Evolutionary conservation across 2,113 vertebrate species (phyloP), one percentile per base, ranked within the genome.

Genomic region (Vombatus ursinus): DNA sequence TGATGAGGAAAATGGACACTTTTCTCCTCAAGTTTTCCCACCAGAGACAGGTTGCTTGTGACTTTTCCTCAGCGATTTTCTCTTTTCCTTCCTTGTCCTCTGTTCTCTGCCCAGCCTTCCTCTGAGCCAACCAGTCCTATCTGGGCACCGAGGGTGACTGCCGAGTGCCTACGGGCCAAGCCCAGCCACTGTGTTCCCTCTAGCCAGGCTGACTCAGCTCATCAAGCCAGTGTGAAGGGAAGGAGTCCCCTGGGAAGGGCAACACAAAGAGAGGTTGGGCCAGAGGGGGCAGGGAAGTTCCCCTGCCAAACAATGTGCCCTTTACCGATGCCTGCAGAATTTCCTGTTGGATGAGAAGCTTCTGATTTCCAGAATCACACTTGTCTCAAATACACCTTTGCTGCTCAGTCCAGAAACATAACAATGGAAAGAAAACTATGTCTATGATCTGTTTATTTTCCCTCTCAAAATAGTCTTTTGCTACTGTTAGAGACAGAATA

Each of bases 401-500:
- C 68, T 84, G 19, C n/a, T 44, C 44, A 84, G n/a, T 22, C 19
- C 19, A 44, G 19, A 84, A 6, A 7, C n/a, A 23, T 7, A 84
- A 84, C n/a, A 84, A 84, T 84, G 68, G n/a, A 44, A 44, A 84
- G n/a, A 44, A 84, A 84, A 84, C 68, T 44, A 84, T 84, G n/a
- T 16, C 68, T 84, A 44, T 84, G 68, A 84, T 84, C 68, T 44
- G 7, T 84, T 84, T 84, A 44, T 84, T 84, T 84, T 84, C n/a
- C 68, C n/a, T n/a, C n/a, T 84, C 68, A 23, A 84, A 84, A 19
- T 84, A 84, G 68, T 2, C 68, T 84, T 84, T 84, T 8, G 37
- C 68, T 8, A 84, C 68, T 84, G 68, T 16, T n/a, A 44, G 0
- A 54, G 91, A 47, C 93, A 97, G 97, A 97, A 96, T 96, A 97